These are phyloP conservation scores for Equus quagga DNA, from an alignment of 2,113 vertebrate species.

Conservation along the genomic window DNA sequence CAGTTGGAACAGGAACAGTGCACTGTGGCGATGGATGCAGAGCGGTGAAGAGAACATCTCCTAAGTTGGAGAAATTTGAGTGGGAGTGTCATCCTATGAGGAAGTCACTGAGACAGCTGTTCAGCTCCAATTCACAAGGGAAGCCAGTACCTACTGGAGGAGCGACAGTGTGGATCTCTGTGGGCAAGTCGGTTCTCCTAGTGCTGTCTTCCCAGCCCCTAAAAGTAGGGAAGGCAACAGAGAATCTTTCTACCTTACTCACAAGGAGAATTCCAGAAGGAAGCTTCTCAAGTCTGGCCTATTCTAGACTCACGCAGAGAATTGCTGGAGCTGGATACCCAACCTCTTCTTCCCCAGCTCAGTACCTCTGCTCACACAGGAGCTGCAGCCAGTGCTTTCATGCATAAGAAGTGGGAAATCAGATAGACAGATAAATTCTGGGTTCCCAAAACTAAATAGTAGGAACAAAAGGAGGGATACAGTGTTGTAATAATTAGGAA, in stretches of 20 bases:
- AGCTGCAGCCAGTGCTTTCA: background rate
- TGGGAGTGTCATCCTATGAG: accelerated
- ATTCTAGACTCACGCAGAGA: background rate
- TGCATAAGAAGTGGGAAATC: background rate
- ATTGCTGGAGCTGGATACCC: background rate
- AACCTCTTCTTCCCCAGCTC: no score
- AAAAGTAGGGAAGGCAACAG: background rate
- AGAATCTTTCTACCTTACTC: background rate
- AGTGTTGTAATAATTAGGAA: background rate
- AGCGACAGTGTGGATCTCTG: background rate
- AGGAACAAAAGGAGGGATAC: background rate
- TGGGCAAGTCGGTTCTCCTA: accelerated
- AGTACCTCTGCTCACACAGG: background rate
- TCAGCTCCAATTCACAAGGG: background rate
- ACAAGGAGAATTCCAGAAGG: background rate
- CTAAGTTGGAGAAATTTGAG: background rate
- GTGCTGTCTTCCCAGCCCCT: background rate
- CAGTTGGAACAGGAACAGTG: background rate
- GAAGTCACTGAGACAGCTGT: background rate
- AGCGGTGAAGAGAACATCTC: background rate
- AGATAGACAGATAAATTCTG: background rate
- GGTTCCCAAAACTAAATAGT: background rate
- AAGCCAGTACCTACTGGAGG: accelerated
- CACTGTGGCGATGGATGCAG: background rate
- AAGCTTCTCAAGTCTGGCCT: background rate